Evolutionary conservation across 35 echinoderm and acorn worm species (phyloP).

Genomic region (Acanthaster planci): DNA sequence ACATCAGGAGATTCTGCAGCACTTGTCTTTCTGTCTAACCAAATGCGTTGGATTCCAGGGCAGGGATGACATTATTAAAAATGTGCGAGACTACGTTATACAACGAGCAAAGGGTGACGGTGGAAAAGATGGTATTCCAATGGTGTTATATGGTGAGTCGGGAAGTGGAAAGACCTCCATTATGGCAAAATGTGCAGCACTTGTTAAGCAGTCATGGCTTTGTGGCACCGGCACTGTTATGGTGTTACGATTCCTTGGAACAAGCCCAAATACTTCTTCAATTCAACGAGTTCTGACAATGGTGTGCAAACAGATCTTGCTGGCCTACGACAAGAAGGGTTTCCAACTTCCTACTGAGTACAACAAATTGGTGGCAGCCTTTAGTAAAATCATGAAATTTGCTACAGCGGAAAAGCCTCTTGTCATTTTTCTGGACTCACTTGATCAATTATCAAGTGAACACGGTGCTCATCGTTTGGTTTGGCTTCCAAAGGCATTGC

Average conservation of each 20-base stretch:
- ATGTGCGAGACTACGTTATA: slow-evolving; percentile 5
- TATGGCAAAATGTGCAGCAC: slow-evolving; percentile 33
- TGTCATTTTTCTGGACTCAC: slow-evolving; percentile 71
- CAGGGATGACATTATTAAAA: slow-evolving; percentile 19
- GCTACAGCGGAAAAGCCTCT: slow-evolving; percentile 64
- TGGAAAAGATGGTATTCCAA: neutral
- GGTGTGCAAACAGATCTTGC: slow-evolving; percentile 56
- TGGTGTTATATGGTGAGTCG: slow-evolving; percentile 41
- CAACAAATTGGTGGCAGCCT: neutral
- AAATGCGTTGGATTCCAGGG: slow-evolving; percentile 45
- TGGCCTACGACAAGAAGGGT: neutral
- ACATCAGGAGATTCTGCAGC: slow-evolving; percentile 40
- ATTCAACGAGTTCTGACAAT: slow-evolving; percentile 58
- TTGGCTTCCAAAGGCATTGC: slow-evolving; percentile 66
- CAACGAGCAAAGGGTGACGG: neutral
- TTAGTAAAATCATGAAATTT: slow-evolving; percentile 9
- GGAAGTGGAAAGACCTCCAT: slow-evolving; percentile 47
- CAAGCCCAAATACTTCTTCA: slow-evolving; percentile 61
- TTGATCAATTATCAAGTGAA: slow-evolving; percentile 69
- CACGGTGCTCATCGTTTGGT: slow-evolving; percentile 74
- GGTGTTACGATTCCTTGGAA: slow-evolving; percentile 69
- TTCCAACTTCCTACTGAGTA: slow-evolving; percentile 11
- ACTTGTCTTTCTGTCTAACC: slow-evolving; percentile 40
- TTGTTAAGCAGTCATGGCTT: slow-evolving; percentile 18
- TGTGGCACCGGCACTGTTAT: neutral